A percentile compares a stretch with the other conserved stretches of the same genome.
These are phyloP conservation scores for Acanthisitta chloris DNA, from an alignment of 2,113 vertebrate species.

Conservation along the genomic window DNA sequence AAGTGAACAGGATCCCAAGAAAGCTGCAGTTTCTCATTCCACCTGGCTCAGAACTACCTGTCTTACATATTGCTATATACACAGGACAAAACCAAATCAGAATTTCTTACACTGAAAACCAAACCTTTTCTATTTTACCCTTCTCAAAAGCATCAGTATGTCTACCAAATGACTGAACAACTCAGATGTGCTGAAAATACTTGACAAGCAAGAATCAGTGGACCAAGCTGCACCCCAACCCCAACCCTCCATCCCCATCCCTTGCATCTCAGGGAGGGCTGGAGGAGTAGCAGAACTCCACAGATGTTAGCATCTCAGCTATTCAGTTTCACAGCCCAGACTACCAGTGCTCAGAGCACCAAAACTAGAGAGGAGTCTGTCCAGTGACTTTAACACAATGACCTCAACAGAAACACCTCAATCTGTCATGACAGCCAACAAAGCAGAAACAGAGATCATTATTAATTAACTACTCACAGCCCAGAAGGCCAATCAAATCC, in stretches of 20 bases:
- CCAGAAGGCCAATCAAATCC: too few relatives aligned
- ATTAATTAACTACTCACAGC: not conserved
- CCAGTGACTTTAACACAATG: not conserved
- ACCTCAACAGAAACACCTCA: not conserved
- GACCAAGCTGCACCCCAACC: not conserved
- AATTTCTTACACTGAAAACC: not conserved
- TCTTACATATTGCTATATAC: not conserved
- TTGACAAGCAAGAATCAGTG: not conserved
- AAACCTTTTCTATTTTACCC: not conserved
- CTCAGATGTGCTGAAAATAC: not conserved
- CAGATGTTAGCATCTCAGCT: not conserved
- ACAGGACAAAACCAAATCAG: not conserved
- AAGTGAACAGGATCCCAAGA: not conserved
- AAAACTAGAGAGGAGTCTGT: not conserved
- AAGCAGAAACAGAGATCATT: not conserved
- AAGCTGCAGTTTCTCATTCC: not conserved
- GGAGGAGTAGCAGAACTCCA: not conserved
- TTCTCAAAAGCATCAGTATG: not conserved
- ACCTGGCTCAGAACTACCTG: not conserved
- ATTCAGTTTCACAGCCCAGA: not conserved
- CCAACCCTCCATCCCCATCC: not conserved
- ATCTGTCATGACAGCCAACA: not conserved
- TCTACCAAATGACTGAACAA: not conserved
- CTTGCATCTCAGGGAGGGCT: not conserved
- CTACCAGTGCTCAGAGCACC: not conserved